Evolutionary conservation across 2,888 invertebrate species (phyloP), one percentile per base, ranked within the genome.

Genomic region (Polyommatus icarus): DNA sequence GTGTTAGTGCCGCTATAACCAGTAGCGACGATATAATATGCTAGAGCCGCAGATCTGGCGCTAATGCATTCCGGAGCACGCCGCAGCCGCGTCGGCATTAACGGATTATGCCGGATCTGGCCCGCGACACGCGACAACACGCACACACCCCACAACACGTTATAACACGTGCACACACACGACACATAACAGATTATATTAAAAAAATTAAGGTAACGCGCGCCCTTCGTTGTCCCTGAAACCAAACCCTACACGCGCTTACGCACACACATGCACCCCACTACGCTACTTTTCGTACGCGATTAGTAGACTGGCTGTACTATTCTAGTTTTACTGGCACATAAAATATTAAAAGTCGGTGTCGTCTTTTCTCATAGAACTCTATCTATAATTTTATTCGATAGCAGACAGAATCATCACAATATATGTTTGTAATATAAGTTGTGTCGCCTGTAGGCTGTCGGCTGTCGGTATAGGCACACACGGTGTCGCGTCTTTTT

Each of bases 401-500:
- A 18, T 18, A 18, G 18, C 54, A 54, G 20, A 3, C n/a, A 1
- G 59, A 20, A 59, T 61, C 29, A 6, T 67, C 2, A 6, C 67
- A n/a, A n/a, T n/a, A n/a, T n/a, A 29, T 32, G 32, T 67, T 29
- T 67, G 24, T 61, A 24, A 61, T 61, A 24, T 61, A 61, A 24
- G 67, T 67, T 32, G 1, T 15, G 18, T 12, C 6, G 67, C 15
- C 29, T 29, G 67, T 67, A 29, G 67, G 61, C 61, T 8, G 20
- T 20, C 59, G 59, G 10, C 59, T 24, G 61, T 61, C 61, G 24
- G 61, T 54, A 18, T 54, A 59, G 59, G 20, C n/a, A 18, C 67
- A 67, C 18, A 32, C 67, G 67, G 29, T 40, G 72, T 40, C n/a
- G 72, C 40, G 40, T 72, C 72, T 72, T 72, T 71, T 72, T 72